Evolutionary conservation across 2,113 vertebrate species (phyloP).

Genomic region (Pantherophis guttatus): DNA sequence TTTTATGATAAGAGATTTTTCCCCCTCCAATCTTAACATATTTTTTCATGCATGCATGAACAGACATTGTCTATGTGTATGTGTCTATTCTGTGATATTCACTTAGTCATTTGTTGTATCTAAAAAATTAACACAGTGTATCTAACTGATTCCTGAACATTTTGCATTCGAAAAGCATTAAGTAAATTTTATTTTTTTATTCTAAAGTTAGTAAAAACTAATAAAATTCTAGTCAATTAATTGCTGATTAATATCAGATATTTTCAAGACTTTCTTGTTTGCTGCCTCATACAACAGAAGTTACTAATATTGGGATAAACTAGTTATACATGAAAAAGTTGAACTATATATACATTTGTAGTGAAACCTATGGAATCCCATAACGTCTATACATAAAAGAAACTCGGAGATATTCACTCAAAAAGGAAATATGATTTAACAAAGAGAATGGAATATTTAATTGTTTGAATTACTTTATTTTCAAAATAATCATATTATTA

Average conservation of each 20-base stretch:
- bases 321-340: constrained; percentile 43
- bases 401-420: constrained; percentile 21
- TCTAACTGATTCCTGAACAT: neutral
- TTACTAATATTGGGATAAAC: constrained; percentile 47
- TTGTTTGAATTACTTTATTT: constrained; percentile 13
- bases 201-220: constrained; percentile 47
- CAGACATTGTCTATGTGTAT: constrained; percentile 6
- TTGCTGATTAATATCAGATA: constrained; percentile 54
- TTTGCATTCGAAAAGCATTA: constrained; percentile 1
- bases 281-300: constrained; percentile 37
- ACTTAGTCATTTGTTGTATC: constrained; percentile 31
- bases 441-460: neutral
- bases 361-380: constrained; percentile 37
- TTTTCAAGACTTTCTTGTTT: constrained; percentile 45
- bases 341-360: constrained; percentile 58
- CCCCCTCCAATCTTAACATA: constrained; percentile 52
- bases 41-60: constrained; percentile 44
- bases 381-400: constrained; percentile 9
- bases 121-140: constrained; percentile 40
- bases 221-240: constrained; percentile 36
- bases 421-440: constrained; percentile 1
- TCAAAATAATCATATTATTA: neutral
- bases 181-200: constrained; percentile 29
- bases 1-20: constrained; percentile 49
- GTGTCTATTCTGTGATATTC: constrained; percentile 22